Evolutionary conservation across 1,140 invertebrate species (phyloP), one percentile per base, ranked within the genome.

Genomic region (Maniola jurtina): DNA sequence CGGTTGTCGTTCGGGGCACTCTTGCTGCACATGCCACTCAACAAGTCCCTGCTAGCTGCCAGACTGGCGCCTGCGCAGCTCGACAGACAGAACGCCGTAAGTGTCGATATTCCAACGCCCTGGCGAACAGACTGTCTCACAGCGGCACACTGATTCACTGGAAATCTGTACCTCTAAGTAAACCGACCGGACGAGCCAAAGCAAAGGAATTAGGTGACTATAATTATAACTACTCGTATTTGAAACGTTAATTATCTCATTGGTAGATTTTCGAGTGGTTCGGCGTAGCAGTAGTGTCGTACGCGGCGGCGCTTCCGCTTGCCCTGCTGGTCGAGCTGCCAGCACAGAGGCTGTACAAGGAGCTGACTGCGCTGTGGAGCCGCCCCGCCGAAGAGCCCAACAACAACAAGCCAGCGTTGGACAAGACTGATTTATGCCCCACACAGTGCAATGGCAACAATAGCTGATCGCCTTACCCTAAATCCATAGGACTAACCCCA

Each of bases 271-370:
- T 80, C 52, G 80, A 88, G 47, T 84, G 83, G 80, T 81, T 82
- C 63, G 86, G 84, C 25, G 80, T 85, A 14, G 78, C 82, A 0
- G 72, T 72, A 0, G 66, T 80, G 35, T 84, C 88, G 6, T 90
- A 84, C 66, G 45, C 76, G 61, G 80, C 81, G n/a, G 88, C 88
- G 35, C 36, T 88, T 15, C 86, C 84, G 0, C 79, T 90, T 36
- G 86, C 88, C 5, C 66, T 90, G 55, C 77, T 88, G 34, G 84
- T 90, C 63, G 88, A 90, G 71, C 34, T 88, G 5, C 88, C 88
- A 11, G 73, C 71, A 47, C 79, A 79, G 73, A 73, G 77, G 5
- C 78, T 89, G 38, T 73, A 80, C 64, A 70, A 76, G 34, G 81
- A 80, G 36, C 70, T 87, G 45, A 70, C 58, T 7, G 47, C 42